Evolutionary conservation across 1,140 invertebrate species (phyloP).

Genomic region (Chelonus insularis): DNA sequence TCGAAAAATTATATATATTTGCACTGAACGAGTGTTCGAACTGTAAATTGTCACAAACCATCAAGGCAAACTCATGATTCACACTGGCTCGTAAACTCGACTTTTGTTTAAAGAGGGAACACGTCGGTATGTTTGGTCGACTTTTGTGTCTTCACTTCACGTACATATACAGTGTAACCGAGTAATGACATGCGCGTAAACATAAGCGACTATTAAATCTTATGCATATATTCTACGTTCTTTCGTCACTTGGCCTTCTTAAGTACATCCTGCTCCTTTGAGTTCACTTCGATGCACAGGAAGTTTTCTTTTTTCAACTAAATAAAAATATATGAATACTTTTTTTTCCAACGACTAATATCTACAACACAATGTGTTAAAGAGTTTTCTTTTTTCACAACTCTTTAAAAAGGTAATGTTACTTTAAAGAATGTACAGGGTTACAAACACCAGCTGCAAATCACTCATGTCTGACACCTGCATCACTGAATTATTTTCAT

Average conservation of each 20-base stretch:
- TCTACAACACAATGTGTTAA: no score
- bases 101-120: not conserved
- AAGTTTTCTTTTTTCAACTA: not conserved
- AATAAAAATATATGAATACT: not conserved
- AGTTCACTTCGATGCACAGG: not conserved
- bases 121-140: conserved; percentile 16
- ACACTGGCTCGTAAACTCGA: conserved; percentile 7
- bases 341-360: not conserved
- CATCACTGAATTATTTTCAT: no score
- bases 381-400: no score
- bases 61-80: conserved; percentile 6
- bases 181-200: not conserved
- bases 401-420: no score
- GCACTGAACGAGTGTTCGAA: no score
- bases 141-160: conserved; percentile 19
- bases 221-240: not conserved
- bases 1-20: no score
- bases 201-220: not conserved
- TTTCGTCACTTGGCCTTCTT: no score
- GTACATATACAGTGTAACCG: not conserved
- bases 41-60: not conserved
- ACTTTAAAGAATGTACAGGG: no score
- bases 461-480: no score
- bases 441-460: no score
- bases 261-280: not conserved